Conservation (phyloP, 2,888 invertebrate species). For the Drosophila rellima region DNA sequence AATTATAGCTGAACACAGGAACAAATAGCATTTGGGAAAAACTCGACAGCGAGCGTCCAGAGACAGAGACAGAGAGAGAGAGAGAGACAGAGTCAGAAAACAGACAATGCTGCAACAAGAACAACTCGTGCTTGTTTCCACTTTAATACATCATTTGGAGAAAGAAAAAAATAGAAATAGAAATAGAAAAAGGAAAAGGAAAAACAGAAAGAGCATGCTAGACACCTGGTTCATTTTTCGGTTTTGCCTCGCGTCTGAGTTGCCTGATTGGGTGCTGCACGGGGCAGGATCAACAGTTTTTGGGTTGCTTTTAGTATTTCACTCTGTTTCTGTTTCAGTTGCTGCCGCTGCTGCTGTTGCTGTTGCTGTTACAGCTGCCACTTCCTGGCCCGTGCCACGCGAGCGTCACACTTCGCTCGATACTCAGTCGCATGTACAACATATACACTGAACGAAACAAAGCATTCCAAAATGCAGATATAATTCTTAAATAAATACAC, state of each 20-base stretch:
- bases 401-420: slow-evolving; percentile 75
- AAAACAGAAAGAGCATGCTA: slow-evolving; percentile 74
- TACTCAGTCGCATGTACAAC: slow-evolving; percentile 35
- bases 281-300: slow-evolving; percentile 74
- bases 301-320: slow-evolving; percentile 34
- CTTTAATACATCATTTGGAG: slow-evolving; percentile 77
- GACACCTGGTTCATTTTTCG: slow-evolving; percentile 70
- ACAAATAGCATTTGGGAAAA: slow-evolving; percentile 79
- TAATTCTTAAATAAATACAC: too few relatives aligned
- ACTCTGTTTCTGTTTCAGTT: slow-evolving; percentile 15
- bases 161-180: slow-evolving; percentile 28
- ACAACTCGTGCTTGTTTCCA: slow-evolving; percentile 72
- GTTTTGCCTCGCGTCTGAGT: slow-evolving; percentile 24
- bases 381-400: slow-evolving; percentile 75
- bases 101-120: too few relatives aligned
- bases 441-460: not conserved
- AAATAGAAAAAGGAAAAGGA: slow-evolving; percentile 45
- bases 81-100: slow-evolving; percentile 26
- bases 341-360: slow-evolving; percentile 42
- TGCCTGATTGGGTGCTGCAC: slow-evolving; percentile 53
- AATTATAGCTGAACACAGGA: slow-evolving; percentile 76
- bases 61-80: slow-evolving; percentile 28
- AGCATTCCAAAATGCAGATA: too few relatives aligned
- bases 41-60: slow-evolving; percentile 58
- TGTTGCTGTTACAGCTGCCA: slow-evolving; percentile 76